Evolutionary conservation across 23 tunicate genomes (phyloP).

Genomic region (Ascidia mentula): DNA sequence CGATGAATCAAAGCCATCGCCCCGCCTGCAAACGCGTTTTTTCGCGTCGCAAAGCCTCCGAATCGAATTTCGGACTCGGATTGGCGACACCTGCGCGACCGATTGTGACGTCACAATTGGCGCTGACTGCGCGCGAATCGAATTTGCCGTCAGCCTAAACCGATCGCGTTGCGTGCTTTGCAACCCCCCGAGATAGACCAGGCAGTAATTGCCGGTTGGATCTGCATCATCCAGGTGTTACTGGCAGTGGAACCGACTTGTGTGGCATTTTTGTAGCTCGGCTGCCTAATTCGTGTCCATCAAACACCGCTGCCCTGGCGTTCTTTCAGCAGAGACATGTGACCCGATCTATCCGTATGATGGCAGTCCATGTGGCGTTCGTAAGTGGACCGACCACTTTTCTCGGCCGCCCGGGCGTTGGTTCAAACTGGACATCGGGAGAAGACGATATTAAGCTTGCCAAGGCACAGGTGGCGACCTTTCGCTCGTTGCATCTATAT

Average conservation of each 20-base stretch:
- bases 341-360: background rate
- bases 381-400: background rate
- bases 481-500: too few species aligned
- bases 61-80: background rate
- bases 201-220: background rate
- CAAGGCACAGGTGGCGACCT: too few species aligned
- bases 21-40: too few species aligned
- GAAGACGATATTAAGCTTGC: too few species aligned
- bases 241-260: background rate
- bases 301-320: background rate
- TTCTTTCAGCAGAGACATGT: background rate
- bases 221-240: background rate
- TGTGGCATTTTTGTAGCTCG: conserved; percentile 13
- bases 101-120: background rate
- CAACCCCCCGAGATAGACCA: background rate
- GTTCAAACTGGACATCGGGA: too few species aligned
- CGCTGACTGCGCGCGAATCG: background rate
- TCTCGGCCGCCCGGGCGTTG: background rate
- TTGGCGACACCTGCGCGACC: background rate
- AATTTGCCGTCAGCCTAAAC: background rate
- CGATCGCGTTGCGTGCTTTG: background rate
- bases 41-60: background rate
- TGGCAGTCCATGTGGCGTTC: background rate
- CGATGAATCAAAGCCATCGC: too few species aligned
- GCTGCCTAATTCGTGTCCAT: background rate